A percentile compares a stretch with the other conserved stretches of the same genome.
These are phyloP conservation scores for Nansenia antarctica DNA, from an alignment of 2,113 vertebrate genomes.

Conservation along the genomic window DNA sequence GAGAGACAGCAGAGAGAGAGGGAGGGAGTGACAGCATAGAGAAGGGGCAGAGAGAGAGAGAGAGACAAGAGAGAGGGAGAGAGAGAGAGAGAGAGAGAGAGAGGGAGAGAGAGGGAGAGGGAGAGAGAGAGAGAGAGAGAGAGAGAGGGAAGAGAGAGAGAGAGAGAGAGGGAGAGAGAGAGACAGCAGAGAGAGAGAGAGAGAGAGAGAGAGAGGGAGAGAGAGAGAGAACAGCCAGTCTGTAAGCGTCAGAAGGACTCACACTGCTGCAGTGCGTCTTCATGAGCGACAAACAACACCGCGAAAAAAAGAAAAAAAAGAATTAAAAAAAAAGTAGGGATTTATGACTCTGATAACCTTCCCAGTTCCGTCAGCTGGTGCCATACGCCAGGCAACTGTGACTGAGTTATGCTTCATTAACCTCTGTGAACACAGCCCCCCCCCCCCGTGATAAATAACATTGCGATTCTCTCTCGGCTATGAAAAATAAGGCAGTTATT, in stretches of 20 bases:
- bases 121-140: constrained; percentile 7
- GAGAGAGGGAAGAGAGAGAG: neutral
- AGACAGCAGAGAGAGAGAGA: constrained; percentile 20
- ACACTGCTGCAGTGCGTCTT: constrained; percentile 55
- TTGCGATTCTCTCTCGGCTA: constrained; percentile 25
- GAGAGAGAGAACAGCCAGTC: constrained; percentile 43
- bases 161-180: no score
- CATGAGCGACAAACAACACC: constrained; percentile 61
- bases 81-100: constrained; percentile 8
- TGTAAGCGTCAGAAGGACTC: constrained; percentile 10
- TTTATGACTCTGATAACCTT: constrained; percentile 70
- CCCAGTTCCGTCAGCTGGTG: constrained; percentile 68
- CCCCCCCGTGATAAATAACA: constrained; percentile 74
- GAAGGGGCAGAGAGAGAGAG: no score
- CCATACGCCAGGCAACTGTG: constrained; percentile 59
- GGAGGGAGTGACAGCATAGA: constrained; percentile 19
- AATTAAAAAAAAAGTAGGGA: neutral
- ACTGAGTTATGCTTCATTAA: constrained; percentile 74
- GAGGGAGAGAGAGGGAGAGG: neutral
- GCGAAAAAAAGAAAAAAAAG: constrained; percentile 46
- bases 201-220: neutral
- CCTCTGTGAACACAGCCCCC: constrained; percentile 61
- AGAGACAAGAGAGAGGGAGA: neutral
- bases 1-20: constrained; percentile 4
- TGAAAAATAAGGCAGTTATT: constrained; percentile 75